Evolutionary conservation across 2,113 vertebrate genomes (phyloP), one percentile per base, ranked within the genome.

Genomic region (Triplophysa tibetana): DNA sequence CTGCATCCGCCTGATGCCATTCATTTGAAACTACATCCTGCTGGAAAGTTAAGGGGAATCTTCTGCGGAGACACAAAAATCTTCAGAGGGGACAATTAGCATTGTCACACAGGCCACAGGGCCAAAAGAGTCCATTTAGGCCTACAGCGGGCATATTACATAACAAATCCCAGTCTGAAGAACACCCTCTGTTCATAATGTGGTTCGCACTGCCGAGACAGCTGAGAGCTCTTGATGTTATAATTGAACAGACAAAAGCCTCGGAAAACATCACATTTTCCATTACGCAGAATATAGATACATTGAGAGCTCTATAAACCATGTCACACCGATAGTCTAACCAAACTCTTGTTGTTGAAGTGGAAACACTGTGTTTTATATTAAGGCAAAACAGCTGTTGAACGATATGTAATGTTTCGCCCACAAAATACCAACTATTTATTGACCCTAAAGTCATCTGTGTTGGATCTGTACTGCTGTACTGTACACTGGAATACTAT

Each of bases 1-100:
- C 48, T 77, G 80, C 68, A 74, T 56, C 84, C 79, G 58, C 63
- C 69, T 85, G 79, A 45, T 60, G 65, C 75, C 81, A 60, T 79
- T 29, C 74, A 62, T 54, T n/a, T 76, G 33, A 48, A 67, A 76
- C 58, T 66, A 24, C 70, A 54, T 62, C 80, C 68, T 68, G 78
- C 72, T 9, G 58, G 62, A 84, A 82, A 82, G 60, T 70, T 65
- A 24, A n/a, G 75, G 75, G 82, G 67, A 48, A 60, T 33, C 14
- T 14, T 45, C 12, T 62, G 65, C 72, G 67, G n/a, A 79, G 17
- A 83, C 26, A 83, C 56, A 80, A 70, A 63, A 83, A 67, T 60
- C 64, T 33, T 45, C 24, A 73, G 81, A 75, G 58, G 45, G 48
- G 52, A 23, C 81, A 82, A 83, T 79, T 67, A 77, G 65, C 58